A percentile compares a stretch with the other conserved stretches of the same genome.
Evolutionary conservation across 2,113 vertebrate genomes (phyloP).

Genomic region (Dunckerocampus dactyliophorus): DNA sequence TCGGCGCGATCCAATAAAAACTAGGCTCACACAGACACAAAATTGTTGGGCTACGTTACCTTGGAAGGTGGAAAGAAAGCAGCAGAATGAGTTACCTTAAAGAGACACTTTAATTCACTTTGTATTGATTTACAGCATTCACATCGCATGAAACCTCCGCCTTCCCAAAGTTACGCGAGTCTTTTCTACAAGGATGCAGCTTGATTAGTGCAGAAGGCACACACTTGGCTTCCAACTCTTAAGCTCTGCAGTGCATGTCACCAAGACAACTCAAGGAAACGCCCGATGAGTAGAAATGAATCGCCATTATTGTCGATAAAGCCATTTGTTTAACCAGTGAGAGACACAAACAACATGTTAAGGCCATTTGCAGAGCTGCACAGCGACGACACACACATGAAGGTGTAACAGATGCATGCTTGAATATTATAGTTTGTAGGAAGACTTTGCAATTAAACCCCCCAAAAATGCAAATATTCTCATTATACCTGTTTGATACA

Average conservation of each 20-base stretch:
- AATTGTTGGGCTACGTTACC: too few species aligned
- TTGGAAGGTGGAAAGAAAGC: not conserved
- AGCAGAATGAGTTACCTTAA: conserved; percentile 10
- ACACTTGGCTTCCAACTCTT: conserved; percentile 59
- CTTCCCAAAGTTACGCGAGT: conserved; percentile 2
- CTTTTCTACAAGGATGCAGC: conserved; percentile 59
- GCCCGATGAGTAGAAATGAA: not conserved
- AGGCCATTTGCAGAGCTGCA: not conserved
- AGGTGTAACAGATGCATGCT: conserved; percentile 14
- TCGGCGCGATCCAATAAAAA: too few species aligned
- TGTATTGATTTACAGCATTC: conserved; percentile 59
- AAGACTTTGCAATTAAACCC: conserved; percentile 42
- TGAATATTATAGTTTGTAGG: conserved; percentile 25
- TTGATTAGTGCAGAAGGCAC: conserved; percentile 71
- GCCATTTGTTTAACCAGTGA: not conserved
- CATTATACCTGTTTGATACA: conserved; percentile 15
- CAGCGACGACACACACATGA: not conserved
- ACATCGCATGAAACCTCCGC: conserved; percentile 16
- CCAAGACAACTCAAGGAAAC: conserved; percentile 14
- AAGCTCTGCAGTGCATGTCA: conserved; percentile 39
- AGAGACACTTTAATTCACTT: conserved; percentile 63
- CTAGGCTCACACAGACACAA: too few species aligned
- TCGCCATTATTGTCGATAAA: not conserved
- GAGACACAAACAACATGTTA: not conserved
- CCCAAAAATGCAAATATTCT: too few species aligned